Percentiles rank a stretch among this genome's conserved stretches.
phyloP scores from a whole-genome alignment of 2,113 vertebrate species.

The Pseudois nayaur region DNA sequence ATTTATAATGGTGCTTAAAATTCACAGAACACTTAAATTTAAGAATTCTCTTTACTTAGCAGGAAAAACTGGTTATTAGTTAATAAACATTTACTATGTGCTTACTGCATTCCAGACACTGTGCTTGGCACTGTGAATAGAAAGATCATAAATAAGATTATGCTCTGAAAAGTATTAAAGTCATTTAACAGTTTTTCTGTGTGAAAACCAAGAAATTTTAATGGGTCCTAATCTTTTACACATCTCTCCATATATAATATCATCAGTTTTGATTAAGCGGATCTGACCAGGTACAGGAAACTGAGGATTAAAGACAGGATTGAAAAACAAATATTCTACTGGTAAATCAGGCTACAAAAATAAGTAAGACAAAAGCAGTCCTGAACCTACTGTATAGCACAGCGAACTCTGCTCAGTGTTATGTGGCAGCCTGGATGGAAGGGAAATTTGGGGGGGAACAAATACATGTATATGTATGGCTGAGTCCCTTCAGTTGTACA shows the following conservation, averaged over 20 bases:
- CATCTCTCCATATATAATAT: not conserved
- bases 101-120: not conserved
- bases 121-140: not conserved
- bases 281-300: not conserved
- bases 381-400: not conserved
- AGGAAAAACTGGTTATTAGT: not conserved
- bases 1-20: not conserved
- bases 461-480: not conserved
- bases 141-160: constrained; percentile 1
- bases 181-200: not conserved
- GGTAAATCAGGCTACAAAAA: constrained; percentile 12
- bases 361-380: not conserved
- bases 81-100: constrained; percentile 13
- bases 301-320: not conserved
- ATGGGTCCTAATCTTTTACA: not conserved
- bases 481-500: not conserved
- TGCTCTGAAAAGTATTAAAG: not conserved
- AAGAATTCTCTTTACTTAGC: constrained; percentile 8
- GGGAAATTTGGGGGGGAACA: not conserved
- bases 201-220: constrained; percentile 42
- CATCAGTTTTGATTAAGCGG: not conserved
- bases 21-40: constrained; percentile 18
- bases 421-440: not conserved
- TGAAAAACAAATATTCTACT: not conserved
- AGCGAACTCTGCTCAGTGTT: not conserved